Evolutionary conservation across 2,888 invertebrate genomes (phyloP).

Genomic region (Macrosiphum euphorbiae): DNA sequence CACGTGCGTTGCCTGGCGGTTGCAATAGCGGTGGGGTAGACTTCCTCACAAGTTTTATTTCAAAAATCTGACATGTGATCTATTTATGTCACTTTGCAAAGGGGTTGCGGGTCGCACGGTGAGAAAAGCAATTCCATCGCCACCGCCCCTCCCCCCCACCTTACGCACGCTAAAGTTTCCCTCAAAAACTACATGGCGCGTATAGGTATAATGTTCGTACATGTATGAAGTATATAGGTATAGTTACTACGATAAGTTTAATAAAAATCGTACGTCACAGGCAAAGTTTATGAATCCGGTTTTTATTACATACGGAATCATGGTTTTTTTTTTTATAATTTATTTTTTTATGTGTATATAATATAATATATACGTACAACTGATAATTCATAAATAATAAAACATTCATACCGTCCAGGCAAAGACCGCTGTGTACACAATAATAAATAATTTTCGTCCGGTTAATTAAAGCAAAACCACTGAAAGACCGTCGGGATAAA

Average conservation of each 20-base stretch:
- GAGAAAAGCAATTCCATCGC: constrained; percentile 45
- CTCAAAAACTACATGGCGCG: constrained; percentile 8
- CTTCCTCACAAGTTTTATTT: background rate
- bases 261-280: constrained; percentile 45
- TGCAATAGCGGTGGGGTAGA: background rate
- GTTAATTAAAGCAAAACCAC: constrained; percentile 64
- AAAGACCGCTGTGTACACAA: constrained; percentile 60
- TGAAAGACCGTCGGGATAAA: constrained; percentile 52
- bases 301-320: constrained; percentile 47
- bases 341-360: background rate
- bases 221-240: background rate
- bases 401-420: constrained; percentile 46
- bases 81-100: constrained; percentile 58
- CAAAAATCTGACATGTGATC: constrained; percentile 54
- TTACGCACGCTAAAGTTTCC: constrained; percentile 34
- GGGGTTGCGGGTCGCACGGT: background rate
- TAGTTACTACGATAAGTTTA: constrained; percentile 39
- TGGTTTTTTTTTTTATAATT: constrained; percentile 21
- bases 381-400: constrained; percentile 62
- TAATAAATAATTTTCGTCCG: constrained; percentile 64
- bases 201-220: background rate
- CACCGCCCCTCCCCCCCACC: background rate
- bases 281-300: constrained; percentile 63
- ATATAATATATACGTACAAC: constrained; percentile 35
- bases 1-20: constrained; percentile 23